Conservation (phyloP, 1,140 invertebrate genomes). For the Lysiphlebus fabarum region DNA sequence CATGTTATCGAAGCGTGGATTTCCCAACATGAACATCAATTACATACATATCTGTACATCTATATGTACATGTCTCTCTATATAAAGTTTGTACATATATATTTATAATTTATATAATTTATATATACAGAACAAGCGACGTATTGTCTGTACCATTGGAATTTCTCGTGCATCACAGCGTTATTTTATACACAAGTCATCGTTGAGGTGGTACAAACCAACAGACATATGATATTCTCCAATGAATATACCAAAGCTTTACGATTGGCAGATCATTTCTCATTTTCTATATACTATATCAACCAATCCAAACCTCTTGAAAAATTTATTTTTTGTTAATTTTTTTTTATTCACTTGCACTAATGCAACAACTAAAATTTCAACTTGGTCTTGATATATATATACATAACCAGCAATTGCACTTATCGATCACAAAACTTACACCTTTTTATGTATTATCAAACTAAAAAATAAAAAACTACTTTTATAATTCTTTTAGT, state of each 20-base stretch:
- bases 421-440: slow-evolving; percentile 8
- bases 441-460: no score
- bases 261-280: slow-evolving; percentile 28
- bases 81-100: no score
- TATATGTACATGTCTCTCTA: no score
- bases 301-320: background rate
- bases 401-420: background rate
- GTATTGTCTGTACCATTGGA: no score
- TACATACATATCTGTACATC: slow-evolving; percentile 6
- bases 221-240: slow-evolving; percentile 18
- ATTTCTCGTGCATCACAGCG: background rate
- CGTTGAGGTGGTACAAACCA: background rate
- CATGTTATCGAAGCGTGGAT: slow-evolving; percentile 8
- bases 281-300: slow-evolving; percentile 20
- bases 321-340: no score
- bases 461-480: no score
- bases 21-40: slow-evolving; percentile 8
- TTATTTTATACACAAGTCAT: slow-evolving; percentile 9
- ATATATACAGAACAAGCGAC: no score
- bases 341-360: background rate
- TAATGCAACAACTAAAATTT: background rate
- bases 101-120: no score
- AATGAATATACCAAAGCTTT: slow-evolving; percentile 26
- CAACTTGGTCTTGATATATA: no score
- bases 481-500: no score